Conservation (phyloP, 2,797 vertebrate species). For the Triplophysa yarkandensis region DNA sequence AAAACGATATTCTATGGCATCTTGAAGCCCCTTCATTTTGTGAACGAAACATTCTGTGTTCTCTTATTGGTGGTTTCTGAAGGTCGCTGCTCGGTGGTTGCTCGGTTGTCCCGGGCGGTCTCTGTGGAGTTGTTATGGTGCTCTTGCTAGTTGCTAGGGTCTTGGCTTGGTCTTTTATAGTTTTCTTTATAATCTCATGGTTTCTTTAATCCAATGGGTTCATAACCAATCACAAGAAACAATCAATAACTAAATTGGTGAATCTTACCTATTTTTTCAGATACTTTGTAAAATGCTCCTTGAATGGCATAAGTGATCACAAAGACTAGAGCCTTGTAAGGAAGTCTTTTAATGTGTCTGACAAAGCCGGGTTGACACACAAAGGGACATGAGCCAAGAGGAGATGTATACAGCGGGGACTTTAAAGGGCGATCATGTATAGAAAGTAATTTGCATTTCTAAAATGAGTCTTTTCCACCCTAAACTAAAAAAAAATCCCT, state of each 20-base stretch:
- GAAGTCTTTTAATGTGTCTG: conserved; percentile 74
- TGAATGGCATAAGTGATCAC: conserved; percentile 81
- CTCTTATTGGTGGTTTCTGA: neutral
- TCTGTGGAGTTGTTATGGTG: neutral
- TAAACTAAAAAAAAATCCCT: conserved; percentile 47
- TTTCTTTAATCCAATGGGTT: neutral
- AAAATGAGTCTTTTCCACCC: conserved; percentile 58
- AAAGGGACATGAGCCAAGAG: conserved; percentile 73
- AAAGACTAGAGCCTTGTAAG: conserved; percentile 74
- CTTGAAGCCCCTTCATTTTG: too few relatives aligned
- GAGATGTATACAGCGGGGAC: conserved; percentile 71
- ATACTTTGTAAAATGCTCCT: conserved; percentile 60
- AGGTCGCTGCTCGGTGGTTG: neutral
- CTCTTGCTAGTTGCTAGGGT: conserved; percentile 23
- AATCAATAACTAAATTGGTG: conserved; percentile 62
- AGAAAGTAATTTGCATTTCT: conserved; percentile 69
- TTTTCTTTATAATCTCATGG: conserved; percentile 48
- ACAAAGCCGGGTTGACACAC: conserved; percentile 75
- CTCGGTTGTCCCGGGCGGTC: neutral
- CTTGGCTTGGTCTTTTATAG: conserved; percentile 41
- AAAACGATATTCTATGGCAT: too few relatives aligned
- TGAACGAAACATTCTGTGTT: too few relatives aligned
- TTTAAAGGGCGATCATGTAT: conserved; percentile 71
- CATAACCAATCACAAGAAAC: conserved; percentile 51
- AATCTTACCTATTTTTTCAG: conserved; percentile 45